Percentiles rank a stretch among this genome's conserved stretches.
Evolutionary conservation across 2,797 vertebrate species (phyloP).

Genomic region (Nasua narica): DNA sequence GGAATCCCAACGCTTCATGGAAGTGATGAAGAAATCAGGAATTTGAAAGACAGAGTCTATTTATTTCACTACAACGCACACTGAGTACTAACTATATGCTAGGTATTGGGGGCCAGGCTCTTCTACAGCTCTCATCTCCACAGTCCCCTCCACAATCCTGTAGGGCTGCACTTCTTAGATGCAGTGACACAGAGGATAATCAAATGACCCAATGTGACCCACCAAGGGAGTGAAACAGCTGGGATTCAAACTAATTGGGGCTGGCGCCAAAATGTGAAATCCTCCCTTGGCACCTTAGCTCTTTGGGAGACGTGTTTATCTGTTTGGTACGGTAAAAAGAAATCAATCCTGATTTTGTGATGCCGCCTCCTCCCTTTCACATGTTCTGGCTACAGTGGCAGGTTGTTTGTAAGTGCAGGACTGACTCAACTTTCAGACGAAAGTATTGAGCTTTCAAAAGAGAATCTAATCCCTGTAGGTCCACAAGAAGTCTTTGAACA

Average conservation of each 20-base stretch:
- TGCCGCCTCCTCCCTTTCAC: background rate
- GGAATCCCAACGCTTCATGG: background rate
- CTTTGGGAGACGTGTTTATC: background rate
- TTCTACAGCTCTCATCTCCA: background rate
- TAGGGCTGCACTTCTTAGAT: background rate
- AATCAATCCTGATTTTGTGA: slow-evolving; percentile 10
- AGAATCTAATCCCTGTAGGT: slow-evolving; percentile 5
- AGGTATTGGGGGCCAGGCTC: background rate
- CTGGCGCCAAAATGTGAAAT: background rate
- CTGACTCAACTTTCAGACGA: slow-evolving; percentile 12
- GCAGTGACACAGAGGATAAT: background rate
- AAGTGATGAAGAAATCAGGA: background rate
- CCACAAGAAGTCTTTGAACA: slow-evolving; percentile 43
- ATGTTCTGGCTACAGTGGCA: slow-evolving; percentile 29
- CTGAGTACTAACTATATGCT: background rate
- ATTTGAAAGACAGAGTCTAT: background rate
- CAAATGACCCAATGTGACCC: background rate
- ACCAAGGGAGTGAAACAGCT: background rate
- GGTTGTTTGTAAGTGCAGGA: background rate
- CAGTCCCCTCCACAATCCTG: background rate
- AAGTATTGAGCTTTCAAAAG: background rate
- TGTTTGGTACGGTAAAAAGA: background rate
- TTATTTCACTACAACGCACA: background rate
- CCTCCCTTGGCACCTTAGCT: background rate
- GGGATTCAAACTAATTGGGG: background rate